Conservation (phyloP, 2,113 vertebrate genomes). For the Pleuronectes platessa region DNA sequence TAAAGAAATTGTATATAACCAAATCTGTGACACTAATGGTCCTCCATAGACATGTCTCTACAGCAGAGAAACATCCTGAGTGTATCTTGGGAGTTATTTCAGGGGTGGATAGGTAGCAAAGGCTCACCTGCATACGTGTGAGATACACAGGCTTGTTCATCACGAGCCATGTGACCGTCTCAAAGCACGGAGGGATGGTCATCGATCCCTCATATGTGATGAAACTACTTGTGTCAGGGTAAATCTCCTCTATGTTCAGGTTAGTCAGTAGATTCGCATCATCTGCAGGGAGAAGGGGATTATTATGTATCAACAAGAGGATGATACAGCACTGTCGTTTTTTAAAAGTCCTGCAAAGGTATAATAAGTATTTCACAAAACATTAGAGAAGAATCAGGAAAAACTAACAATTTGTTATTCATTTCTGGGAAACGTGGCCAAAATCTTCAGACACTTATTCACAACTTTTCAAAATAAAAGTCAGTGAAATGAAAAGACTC, state of each 20-base stretch:
- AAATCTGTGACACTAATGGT: too few relatives aligned
- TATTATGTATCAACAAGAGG: not conserved
- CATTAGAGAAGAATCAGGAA: too few relatives aligned
- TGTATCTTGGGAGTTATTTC: not conserved
- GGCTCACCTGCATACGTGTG: slow-evolving; percentile 97
- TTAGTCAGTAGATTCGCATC: slow-evolving; percentile 97
- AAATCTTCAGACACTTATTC: too few relatives aligned
- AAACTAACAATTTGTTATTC: too few relatives aligned
- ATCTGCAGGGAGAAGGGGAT: slow-evolving; percentile 78
- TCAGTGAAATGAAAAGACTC: not conserved
- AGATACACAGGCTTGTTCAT: slow-evolving; percentile 99
- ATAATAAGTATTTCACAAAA: too few relatives aligned
- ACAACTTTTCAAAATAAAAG: too few relatives aligned
- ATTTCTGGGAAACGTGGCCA: too few relatives aligned
- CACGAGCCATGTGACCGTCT: slow-evolving; percentile 97
- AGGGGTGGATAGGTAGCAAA: not conserved
- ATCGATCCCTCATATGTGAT: slow-evolving; percentile 98
- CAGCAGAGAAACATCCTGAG: not conserved
- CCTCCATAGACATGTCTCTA: not conserved
- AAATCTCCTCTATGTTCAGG: slow-evolving; percentile 97
- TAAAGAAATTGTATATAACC: too few relatives aligned
- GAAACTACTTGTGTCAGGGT: slow-evolving; percentile 96
- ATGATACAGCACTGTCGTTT: not conserved
- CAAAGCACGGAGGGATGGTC: slow-evolving; percentile 97
- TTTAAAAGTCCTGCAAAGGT: too few relatives aligned